phyloP scores from a whole-genome alignment of 2,113 vertebrate genomes.

The Electrona antarctica region DNA sequence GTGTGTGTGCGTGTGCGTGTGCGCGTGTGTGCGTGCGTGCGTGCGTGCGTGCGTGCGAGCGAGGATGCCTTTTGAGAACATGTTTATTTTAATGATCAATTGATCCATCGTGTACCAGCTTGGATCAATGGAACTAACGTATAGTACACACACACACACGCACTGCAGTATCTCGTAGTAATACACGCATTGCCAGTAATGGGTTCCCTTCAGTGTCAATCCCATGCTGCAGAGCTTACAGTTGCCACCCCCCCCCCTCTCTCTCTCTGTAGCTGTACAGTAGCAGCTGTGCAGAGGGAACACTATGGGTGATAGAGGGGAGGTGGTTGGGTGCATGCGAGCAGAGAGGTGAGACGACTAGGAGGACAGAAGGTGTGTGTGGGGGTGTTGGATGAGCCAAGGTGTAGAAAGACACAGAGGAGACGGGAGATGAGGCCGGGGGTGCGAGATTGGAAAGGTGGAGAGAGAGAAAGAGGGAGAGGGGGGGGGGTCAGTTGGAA shows the following conservation, averaged over 20 bases:
- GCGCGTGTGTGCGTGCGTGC: too few relatives aligned
- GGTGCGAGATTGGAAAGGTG: slow-evolving; percentile 47
- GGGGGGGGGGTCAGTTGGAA: slow-evolving; percentile 35
- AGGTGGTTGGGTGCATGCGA: neutral
- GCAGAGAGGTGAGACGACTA: neutral
- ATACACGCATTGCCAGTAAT: slow-evolving; percentile 63
- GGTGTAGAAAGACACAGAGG: neutral
- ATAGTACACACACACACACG: slow-evolving; percentile 10
- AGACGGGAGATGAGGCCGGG: slow-evolving; percentile 18
- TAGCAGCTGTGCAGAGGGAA: slow-evolving; percentile 67
- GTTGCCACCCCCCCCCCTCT: slow-evolving; percentile 41
- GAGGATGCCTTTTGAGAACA: too few relatives aligned
- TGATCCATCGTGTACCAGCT: too few relatives aligned
- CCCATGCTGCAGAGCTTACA: neutral
- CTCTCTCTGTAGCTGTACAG: slow-evolving; percentile 69
- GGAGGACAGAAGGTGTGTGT: slow-evolving; percentile 9
- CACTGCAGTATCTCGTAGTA: slow-evolving; percentile 41
- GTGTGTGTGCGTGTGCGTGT: too few relatives aligned
- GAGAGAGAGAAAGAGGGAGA: slow-evolving; percentile 27
- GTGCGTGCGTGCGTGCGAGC: too few relatives aligned
- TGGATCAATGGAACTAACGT: too few relatives aligned
- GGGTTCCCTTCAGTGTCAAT: slow-evolving; percentile 70
- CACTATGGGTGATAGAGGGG: slow-evolving; percentile 1
- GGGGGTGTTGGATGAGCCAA: slow-evolving; percentile 3
- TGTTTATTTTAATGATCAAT: too few relatives aligned